phyloP scores from a whole-genome alignment of 2,113 vertebrate genomes.

The Hoplias malabaricus region DNA sequence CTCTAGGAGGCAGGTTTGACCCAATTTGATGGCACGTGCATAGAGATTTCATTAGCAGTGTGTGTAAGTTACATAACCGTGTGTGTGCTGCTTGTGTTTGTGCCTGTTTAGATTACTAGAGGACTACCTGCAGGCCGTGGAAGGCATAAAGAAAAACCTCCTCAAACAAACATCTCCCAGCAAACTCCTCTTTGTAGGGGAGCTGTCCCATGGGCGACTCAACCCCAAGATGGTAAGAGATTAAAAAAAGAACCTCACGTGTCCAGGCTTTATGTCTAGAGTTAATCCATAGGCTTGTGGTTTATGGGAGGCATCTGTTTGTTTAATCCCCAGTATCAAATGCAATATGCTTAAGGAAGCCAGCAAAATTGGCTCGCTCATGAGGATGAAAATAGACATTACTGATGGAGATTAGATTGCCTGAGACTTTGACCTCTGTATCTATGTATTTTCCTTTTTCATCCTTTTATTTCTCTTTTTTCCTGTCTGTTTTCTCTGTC shows the following conservation, averaged over 20 bases:
- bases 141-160: slow-evolving; percentile 88
- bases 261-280: background rate
- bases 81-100: slow-evolving; percentile 28
- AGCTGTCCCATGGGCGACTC: slow-evolving; percentile 89
- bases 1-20: slow-evolving; percentile 34
- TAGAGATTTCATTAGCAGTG: background rate
- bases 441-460: background rate
- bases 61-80: slow-evolving; percentile 6
- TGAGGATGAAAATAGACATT: background rate
- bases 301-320: background rate
- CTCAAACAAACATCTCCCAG: slow-evolving; percentile 78
- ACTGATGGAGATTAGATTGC: slow-evolving; percentile 5
- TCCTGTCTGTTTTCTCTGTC: background rate
- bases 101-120: slow-evolving; percentile 75
- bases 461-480: background rate
- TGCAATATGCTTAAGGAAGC: background rate
- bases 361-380: slow-evolving; percentile 3
- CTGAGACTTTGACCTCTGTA: slow-evolving; percentile 5
- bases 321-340: slow-evolving; percentile 20
- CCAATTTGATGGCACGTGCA: background rate
- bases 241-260: background rate
- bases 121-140: slow-evolving; percentile 89
- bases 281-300: slow-evolving; percentile 1
- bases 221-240: slow-evolving; percentile 91
- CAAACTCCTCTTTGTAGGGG: slow-evolving; percentile 87